Evolutionary conservation across 92 coral and sea anemone genomes (phyloP).

Genomic region (Zoanthus sociatus): DNA sequence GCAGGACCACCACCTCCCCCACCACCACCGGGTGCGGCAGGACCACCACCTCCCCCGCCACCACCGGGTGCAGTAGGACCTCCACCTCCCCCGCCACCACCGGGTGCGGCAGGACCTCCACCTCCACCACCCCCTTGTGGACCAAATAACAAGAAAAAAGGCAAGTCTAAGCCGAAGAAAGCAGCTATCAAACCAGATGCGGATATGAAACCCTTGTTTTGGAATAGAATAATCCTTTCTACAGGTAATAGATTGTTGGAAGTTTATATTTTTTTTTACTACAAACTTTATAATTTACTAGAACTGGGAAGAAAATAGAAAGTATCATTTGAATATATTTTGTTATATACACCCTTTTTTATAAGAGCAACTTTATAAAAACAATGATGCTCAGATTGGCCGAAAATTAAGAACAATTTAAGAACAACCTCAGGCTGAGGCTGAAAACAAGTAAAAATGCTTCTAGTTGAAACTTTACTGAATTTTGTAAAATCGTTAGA

Average conservation of each 20-base stretch:
- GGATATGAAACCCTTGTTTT: slow-evolving; percentile 98
- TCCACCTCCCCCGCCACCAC: slow-evolving; percentile 68
- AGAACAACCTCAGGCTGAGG: too few relatives aligned
- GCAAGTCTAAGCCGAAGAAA: slow-evolving; percentile 81
- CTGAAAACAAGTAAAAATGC: too few relatives aligned
- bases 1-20: slow-evolving; percentile 32
- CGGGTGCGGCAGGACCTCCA: slow-evolving; percentile 66
- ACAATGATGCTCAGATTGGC: too few relatives aligned
- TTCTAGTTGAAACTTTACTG: too few relatives aligned
- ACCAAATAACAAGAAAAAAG: slow-evolving; percentile 1
- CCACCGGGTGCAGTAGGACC: slow-evolving; percentile 54
- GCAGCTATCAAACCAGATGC: slow-evolving; percentile 89
- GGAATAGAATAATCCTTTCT: slow-evolving; percentile 85
- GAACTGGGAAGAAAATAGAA: too few relatives aligned
- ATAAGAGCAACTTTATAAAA: too few relatives aligned
- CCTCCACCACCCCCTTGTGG: slow-evolving; percentile 63
- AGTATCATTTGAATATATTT: too few relatives aligned
- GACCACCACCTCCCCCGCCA: slow-evolving; percentile 65
- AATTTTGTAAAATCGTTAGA: too few relatives aligned
- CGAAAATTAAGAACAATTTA: too few relatives aligned
- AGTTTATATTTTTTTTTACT: neutral
- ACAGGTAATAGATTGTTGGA: slow-evolving; percentile 50
- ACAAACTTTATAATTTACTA: too few relatives aligned
- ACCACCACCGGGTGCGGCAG: slow-evolving; percentile 53
- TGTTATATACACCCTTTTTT: too few relatives aligned